Evolutionary conservation across 2,113 vertebrate species (phyloP).

Genomic region (Rostratula benghalensis): DNA sequence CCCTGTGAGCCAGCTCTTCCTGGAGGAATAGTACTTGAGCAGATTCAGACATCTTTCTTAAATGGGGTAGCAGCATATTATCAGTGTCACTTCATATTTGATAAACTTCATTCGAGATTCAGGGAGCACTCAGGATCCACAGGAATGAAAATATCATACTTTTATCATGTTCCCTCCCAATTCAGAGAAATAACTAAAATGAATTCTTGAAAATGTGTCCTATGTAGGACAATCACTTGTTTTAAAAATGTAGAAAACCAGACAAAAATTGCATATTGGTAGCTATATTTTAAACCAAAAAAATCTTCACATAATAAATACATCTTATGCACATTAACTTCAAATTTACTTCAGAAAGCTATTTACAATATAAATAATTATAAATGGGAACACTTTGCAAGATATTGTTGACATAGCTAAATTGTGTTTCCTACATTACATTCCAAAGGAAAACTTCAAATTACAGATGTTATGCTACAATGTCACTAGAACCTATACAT

Average conservation of each 20-base stretch:
- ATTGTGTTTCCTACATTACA: conserved; percentile 81
- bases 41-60: background rate
- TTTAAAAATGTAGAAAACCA: conserved; percentile 54
- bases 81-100: background rate
- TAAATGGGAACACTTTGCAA: conserved; percentile 86
- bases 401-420: conserved; percentile 83
- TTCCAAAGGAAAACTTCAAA: conserved; percentile 80
- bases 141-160: background rate
- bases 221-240: background rate
- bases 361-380: conserved; percentile 99
- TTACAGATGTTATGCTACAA: conserved; percentile 80
- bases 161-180: background rate
- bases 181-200: background rate
- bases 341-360: conserved; percentile 84
- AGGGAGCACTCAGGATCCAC: background rate
- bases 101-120: background rate
- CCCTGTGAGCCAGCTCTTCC: background rate
- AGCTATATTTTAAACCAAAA: conserved; percentile 89
- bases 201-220: background rate
- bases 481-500: conserved; percentile 79
- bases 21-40: background rate
- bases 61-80: background rate
- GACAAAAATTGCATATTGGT: conserved; percentile 73
- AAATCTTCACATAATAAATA: conserved; percentile 97
- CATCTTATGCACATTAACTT: conserved; percentile 91